Evolutionary conservation across 1,140 invertebrate genomes (phyloP), one percentile per base, ranked within the genome.

Genomic region (Cotesia glomerata): DNA sequence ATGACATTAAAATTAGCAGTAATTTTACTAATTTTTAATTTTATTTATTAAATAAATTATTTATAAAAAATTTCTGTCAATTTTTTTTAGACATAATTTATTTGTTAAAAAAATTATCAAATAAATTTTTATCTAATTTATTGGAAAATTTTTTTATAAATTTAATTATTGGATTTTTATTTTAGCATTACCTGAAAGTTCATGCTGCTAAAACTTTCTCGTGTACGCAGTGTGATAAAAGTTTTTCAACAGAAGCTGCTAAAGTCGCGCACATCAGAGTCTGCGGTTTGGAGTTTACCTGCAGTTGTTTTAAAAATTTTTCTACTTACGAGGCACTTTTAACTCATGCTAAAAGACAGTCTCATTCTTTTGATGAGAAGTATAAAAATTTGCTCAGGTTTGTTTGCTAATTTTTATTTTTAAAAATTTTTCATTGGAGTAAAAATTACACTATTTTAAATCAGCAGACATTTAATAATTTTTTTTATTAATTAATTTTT

Each of bases 141-240:
- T 18, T 18, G 2, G 18, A 18, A 18, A 51, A 36, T 35, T n/a
- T 54, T 13, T 56, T 51, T 64, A 11, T 36, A 3, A 13, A 5
- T 54, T 51, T 65, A 35, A 63, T 45, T 8, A 56, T 61, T 54
- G 56, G 39, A 13, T 35, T 35, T 56, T 65, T 18, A 68, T 84
- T 82, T 16, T 82, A 92, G 84, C 91, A 92, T 77, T 91, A 90
- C 74, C 82, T 90, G 56, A 92, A 91, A 80, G 88, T 89, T 7
- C 91, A 92, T 71, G 88, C 89, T 9, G 83, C 86, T 9, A 91
- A 90, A 81, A 87, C 77, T 5, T 88, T 86, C 75, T 76, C 78
- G 9, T 92, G 91, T 76, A 76, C 75, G 4, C 78, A 77, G 26
- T 92, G 91, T 72, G 76, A 84, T 1, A 90, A 91, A 77, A 83